Conservation (phyloP, 2,888 invertebrate genomes). For the Heliconius sara region DNA sequence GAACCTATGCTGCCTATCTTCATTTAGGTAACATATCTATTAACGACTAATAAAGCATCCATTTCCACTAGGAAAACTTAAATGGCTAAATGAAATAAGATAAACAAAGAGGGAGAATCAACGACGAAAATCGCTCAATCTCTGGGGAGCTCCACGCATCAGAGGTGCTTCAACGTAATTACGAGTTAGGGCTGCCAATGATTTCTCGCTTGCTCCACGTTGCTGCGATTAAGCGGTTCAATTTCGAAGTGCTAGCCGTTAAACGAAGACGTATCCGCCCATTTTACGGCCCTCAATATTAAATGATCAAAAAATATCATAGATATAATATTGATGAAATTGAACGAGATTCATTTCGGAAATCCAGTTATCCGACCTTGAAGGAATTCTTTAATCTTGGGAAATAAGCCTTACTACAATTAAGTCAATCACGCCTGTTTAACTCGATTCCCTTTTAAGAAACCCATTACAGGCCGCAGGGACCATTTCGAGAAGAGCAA, state of each 20-base stretch:
- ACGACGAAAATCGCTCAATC: slow-evolving; percentile 35
- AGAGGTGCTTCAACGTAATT: slow-evolving; percentile 69
- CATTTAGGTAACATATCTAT: not conserved
- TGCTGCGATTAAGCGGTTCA: slow-evolving; percentile 71
- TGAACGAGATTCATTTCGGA: slow-evolving; percentile 31
- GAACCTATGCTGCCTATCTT: not conserved
- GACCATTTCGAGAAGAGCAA: slow-evolving; percentile 65
- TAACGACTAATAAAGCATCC: slow-evolving; percentile 2
- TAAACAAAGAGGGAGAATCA: slow-evolving; percentile 39
- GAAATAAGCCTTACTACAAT: slow-evolving; percentile 69
- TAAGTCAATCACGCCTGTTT: slow-evolving; percentile 78
- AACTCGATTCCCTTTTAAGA: slow-evolving; percentile 78
- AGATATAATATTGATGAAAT: not conserved
- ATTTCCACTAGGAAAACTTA: slow-evolving; percentile 22
- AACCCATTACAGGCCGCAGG: slow-evolving; percentile 78
- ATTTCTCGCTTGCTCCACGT: slow-evolving; percentile 59
- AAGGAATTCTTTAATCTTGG: slow-evolving; percentile 41
- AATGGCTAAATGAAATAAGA: slow-evolving; percentile 35
- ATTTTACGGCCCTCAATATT: slow-evolving; percentile 57
- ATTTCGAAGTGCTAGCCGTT: slow-evolving; percentile 70
- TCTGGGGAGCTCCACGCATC: slow-evolving; percentile 59
- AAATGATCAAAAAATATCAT: slow-evolving; percentile 16
- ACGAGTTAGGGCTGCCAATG: slow-evolving; percentile 62
- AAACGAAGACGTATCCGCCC: slow-evolving; percentile 62
- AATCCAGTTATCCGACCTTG: slow-evolving; percentile 37